A percentile compares a stretch with the other conserved stretches of the same genome.
Evolutionary conservation across 2,888 invertebrate species (phyloP).

Genomic region (Agapostemon virescens): DNA sequence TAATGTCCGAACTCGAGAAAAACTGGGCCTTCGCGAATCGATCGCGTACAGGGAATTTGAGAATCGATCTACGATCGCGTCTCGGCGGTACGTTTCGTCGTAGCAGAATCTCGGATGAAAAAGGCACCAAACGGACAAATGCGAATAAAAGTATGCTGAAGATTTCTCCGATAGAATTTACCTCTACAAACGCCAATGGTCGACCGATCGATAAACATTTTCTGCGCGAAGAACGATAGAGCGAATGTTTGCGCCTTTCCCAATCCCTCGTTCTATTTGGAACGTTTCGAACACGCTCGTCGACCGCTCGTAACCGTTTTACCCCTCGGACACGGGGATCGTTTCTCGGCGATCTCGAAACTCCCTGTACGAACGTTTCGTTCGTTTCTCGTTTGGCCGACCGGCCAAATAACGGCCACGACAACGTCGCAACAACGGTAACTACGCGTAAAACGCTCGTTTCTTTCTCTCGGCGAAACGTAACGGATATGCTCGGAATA

Average conservation of each 20-base stretch:
- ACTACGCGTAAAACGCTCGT: constrained; percentile 18
- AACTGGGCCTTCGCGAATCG: background rate
- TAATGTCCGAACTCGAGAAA: background rate
- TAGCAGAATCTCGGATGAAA: background rate
- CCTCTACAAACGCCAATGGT: no score
- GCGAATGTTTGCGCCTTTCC: no score
- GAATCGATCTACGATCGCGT: background rate
- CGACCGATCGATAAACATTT: no score
- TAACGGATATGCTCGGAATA: constrained; percentile 31
- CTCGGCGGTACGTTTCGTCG: background rate
- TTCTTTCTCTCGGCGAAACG: constrained; percentile 1
- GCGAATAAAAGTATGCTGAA: no score
- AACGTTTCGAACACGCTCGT: no score
- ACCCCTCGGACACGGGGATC: no score
- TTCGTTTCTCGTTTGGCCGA: constrained; percentile 25
- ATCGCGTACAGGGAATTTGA: background rate
- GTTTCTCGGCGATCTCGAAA: background rate
- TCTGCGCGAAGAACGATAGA: no score
- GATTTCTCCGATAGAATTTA: no score
- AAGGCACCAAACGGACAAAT: background rate
- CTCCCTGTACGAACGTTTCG: background rate
- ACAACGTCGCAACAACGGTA: constrained; percentile 43
- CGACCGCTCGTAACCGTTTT: no score
- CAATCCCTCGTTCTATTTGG: no score
- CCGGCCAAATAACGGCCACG: no score